Percentiles rank a stretch among this genome's conserved stretches.
Conservation (phyloP, 35 echinoderm and acorn worm species). For the Nesometra sesokonis region DNA sequence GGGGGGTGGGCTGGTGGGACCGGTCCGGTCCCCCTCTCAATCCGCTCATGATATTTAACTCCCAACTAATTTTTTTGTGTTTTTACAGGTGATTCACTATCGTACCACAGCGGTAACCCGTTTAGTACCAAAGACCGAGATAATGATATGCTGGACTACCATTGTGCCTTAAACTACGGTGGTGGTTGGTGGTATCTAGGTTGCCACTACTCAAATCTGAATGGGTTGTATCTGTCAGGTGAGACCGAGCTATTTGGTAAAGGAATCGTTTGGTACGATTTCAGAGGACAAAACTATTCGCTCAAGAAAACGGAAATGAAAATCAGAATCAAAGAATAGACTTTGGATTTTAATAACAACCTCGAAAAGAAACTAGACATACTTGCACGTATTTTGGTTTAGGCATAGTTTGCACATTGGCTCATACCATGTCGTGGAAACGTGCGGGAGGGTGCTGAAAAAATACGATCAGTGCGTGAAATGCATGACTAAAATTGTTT, state of each 20-base stretch:
- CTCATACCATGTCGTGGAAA: too few relatives aligned
- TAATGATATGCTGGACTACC: conserved; percentile 5
- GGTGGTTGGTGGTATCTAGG: conserved; percentile 44
- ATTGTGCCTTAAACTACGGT: conserved; percentile 9
- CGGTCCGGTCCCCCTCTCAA: too few relatives aligned
- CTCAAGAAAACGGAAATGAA: conserved; percentile 37
- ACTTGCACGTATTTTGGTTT: too few relatives aligned
- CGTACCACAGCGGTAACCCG: not conserved
- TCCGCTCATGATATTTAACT: too few relatives aligned
- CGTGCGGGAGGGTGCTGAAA: too few relatives aligned
- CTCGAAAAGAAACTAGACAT: too few relatives aligned
- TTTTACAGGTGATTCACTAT: conserved; percentile 27
- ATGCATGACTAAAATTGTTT: too few relatives aligned
- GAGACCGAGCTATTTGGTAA: conserved; percentile 10
- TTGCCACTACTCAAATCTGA: conserved; percentile 40
- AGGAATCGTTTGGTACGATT: conserved; percentile 31
- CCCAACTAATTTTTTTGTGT: not conserved
- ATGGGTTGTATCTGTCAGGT: conserved; percentile 19
- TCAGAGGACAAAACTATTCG: conserved; percentile 32
- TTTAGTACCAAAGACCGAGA: conserved; percentile 37
- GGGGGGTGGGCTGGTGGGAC: too few relatives aligned
- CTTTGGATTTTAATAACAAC: too few relatives aligned
- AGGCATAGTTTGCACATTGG: too few relatives aligned
- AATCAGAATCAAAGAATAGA: conserved; percentile 15
- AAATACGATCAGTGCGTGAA: too few relatives aligned